Evolutionary conservation across 2,888 invertebrate species (phyloP), one percentile per base, ranked within the genome.

Genomic region (Philonicus albiceps): DNA sequence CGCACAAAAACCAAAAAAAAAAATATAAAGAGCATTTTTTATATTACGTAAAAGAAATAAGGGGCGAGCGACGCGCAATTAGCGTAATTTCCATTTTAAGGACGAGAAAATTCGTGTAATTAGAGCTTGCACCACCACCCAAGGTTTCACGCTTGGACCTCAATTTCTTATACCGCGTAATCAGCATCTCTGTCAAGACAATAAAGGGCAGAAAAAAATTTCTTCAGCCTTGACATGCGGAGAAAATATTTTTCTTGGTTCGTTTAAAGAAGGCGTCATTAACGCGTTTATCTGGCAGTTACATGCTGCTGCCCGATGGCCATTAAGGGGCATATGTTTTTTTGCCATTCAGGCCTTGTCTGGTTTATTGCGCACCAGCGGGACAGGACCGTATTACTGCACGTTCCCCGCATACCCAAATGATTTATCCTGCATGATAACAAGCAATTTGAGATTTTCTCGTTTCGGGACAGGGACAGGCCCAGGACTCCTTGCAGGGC

Each of bases 371-470:
- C 75, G 75, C 81, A 73, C 27, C n/a, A 53, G 64, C 40, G 11
- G 72, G 37, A 64, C 19, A 11, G 40, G 37, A 64, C 19, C 5
- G 40, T n/a, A 3, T 37, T 72, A 30, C 31, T 30, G 30, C 30
- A 27, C 27, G 30, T 30, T 16, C 31, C 16, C 22, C 84, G 72
- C 84, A 73, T 84, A 73, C 84, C 43, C 73, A 13, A 73, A 30
- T 84, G 84, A 84, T 84, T 84, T 84, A 73, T 84, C 73, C 84
- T 84, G 34, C 43, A 30, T 30, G 84, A 84, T 84, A 84, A 84
- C 73, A 73, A 73, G 55, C 73, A 84, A 84, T 84, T 84, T 84
- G 27, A 43, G 49, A 84, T 72, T 84, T 84, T 84, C 84, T 40
- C 73, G 31, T 73, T 84, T 43, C n/a, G 34, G 84, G 27, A 27